A percentile compares a stretch with the other conserved stretches of the same genome.
phyloP scores from a whole-genome alignment of 2,888 invertebrate genomes.

The Incurvaria masculella region DNA sequence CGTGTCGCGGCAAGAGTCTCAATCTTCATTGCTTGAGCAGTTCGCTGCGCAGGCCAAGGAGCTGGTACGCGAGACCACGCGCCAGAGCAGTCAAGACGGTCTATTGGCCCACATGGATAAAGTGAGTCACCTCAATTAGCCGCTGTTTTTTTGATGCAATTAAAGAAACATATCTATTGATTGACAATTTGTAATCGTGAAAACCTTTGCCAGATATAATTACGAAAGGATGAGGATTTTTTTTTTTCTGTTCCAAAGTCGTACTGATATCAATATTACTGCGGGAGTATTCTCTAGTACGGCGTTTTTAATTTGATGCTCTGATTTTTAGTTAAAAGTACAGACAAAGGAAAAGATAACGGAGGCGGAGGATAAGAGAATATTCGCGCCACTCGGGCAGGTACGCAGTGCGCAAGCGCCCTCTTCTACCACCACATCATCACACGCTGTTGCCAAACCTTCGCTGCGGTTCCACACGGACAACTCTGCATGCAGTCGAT shows the following conservation, averaged over 20 bases:
- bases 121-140: slow-evolving; percentile 44
- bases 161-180: too few relatives aligned
- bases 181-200: too few relatives aligned
- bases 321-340: slow-evolving; percentile 44
- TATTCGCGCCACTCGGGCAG: slow-evolving; percentile 80
- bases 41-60: slow-evolving; percentile 88
- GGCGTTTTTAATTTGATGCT: slow-evolving; percentile 8
- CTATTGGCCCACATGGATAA: slow-evolving; percentile 87
- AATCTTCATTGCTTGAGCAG: slow-evolving; percentile 82
- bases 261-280: too few relatives aligned
- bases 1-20: slow-evolving; percentile 72
- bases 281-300: too few relatives aligned
- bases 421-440: too few relatives aligned
- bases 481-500: too few relatives aligned
- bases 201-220: too few relatives aligned
- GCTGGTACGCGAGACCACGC: slow-evolving; percentile 79
- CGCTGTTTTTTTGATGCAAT: too few relatives aligned
- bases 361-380: slow-evolving; percentile 71
- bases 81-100: slow-evolving; percentile 88
- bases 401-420: slow-evolving; percentile 56
- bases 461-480: too few relatives aligned
- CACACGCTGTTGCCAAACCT: too few relatives aligned
- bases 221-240: too few relatives aligned
- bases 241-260: too few relatives aligned
- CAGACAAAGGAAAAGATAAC: slow-evolving; percentile 78